These are phyloP conservation scores for Mesaphorura yosii DNA, from an alignment of 1,140 invertebrate genomes.

Conservation along the genomic window DNA sequence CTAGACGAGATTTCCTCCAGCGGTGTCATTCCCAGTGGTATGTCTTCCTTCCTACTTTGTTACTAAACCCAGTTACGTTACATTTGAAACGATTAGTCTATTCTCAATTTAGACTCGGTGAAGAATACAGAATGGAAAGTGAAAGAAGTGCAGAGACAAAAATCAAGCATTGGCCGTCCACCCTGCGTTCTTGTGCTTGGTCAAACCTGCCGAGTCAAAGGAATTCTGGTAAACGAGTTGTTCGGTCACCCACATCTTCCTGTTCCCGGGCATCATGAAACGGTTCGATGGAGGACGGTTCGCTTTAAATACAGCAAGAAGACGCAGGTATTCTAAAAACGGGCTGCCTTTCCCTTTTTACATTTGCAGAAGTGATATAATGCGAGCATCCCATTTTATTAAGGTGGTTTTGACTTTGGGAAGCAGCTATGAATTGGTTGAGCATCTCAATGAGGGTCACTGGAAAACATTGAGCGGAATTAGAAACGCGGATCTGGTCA, in stretches of 20 bases:
- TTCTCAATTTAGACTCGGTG: slow-evolving; percentile 35
- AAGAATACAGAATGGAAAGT: slow-evolving; percentile 38
- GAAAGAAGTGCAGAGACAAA: slow-evolving; percentile 32
- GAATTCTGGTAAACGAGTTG: slow-evolving; percentile 57
- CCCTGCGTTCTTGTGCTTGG: slow-evolving; percentile 53
- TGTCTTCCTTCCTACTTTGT: slow-evolving; percentile 27
- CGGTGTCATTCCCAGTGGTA: slow-evolving; percentile 52
- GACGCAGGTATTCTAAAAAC: slow-evolving; percentile 41
- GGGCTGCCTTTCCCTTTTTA: neutral
- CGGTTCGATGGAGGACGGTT: slow-evolving; percentile 52
- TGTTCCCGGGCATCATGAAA: slow-evolving; percentile 35
- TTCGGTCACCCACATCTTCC: slow-evolving; percentile 54
- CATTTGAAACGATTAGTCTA: no score
- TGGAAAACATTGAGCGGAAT: slow-evolving; percentile 48
- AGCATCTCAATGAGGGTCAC: slow-evolving; percentile 45
- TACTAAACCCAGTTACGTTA: neutral
- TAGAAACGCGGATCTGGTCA: slow-evolving; percentile 50
- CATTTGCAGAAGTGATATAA: neutral
- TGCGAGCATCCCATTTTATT: no score
- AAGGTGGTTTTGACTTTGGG: slow-evolving; percentile 42
- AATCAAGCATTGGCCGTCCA: slow-evolving; percentile 30
- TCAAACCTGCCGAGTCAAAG: slow-evolving; percentile 54
- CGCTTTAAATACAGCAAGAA: slow-evolving; percentile 55
- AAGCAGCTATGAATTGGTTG: slow-evolving; percentile 63
- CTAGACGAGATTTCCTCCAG: slow-evolving; percentile 50